Evolutionary conservation across 1,140 invertebrate genomes (phyloP).

Genomic region (Galleria mellonella): DNA sequence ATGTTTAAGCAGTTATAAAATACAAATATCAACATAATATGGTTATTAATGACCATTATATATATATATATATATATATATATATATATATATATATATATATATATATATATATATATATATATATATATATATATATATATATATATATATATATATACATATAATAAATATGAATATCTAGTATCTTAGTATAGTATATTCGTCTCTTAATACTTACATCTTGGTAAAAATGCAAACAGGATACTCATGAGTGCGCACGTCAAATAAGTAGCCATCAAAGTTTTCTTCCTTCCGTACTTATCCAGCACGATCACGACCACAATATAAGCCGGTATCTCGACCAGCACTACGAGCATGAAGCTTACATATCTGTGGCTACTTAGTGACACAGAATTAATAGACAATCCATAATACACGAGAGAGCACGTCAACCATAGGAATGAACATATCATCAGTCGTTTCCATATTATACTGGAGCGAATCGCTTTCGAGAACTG

Average conservation of each 20-base stretch:
- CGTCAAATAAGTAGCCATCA: conserved; percentile 48
- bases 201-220: conserved; percentile 61
- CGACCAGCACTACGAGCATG: conserved; percentile 80
- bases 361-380: conserved; percentile 82
- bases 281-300: conserved; percentile 76
- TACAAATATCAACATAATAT: no score
- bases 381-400: conserved; percentile 86
- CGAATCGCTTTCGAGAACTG: conserved; percentile 65
- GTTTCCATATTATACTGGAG: conserved; percentile 77
- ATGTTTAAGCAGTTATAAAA: no score
- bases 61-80: no score
- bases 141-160: no score
- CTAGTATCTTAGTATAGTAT: no score
- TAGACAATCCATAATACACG: conserved; percentile 88
- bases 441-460: conserved; percentile 80
- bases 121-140: no score
- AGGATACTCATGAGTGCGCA: conserved; percentile 56
- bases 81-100: no score
- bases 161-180: no score
- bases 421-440: conserved; percentile 84
- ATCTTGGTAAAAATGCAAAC: conserved; percentile 64
- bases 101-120: no score
- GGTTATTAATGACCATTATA: no score
- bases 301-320: conserved; percentile 79
- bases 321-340: conserved; percentile 83